phyloP scores from a whole-genome alignment of 2,888 invertebrate genomes.

The Phortica magna region DNA sequence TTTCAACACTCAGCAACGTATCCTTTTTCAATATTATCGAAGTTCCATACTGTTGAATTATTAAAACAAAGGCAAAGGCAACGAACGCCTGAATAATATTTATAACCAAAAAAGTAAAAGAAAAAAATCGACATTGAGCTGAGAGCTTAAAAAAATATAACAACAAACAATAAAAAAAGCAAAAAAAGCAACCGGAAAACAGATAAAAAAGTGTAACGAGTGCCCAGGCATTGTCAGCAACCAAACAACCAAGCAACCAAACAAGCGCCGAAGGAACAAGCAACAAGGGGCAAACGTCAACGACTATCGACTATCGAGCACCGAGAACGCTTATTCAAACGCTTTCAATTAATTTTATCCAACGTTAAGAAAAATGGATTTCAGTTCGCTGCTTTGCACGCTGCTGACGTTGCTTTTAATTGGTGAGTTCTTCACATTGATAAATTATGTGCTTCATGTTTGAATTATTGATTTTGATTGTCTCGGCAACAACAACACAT shows the following conservation, averaged over 20 bases:
- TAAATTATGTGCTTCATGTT: conserved; percentile 28
- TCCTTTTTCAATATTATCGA: conserved; percentile 1
- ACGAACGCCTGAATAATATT: conserved; percentile 22
- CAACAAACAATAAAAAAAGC: conserved; percentile 18
- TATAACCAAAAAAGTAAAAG: background rate
- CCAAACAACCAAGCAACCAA: conserved; percentile 21
- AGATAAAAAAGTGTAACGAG: background rate
- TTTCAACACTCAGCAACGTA: background rate
- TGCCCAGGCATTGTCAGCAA: conserved; percentile 23
- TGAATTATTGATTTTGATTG: conserved; percentile 24
- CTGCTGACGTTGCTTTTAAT: conserved; percentile 57
- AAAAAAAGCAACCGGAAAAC: background rate
- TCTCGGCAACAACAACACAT: conserved; percentile 45
- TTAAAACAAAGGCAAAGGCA: conserved; percentile 53
- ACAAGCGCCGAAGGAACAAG: conserved; percentile 1
- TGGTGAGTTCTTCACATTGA: conserved; percentile 56
- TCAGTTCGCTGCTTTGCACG: conserved; percentile 59
- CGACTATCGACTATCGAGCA: no score
- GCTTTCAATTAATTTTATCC: conserved; percentile 31
- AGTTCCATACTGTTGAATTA: conserved; percentile 47
- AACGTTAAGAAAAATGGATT: conserved; percentile 56
- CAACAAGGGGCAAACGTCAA: conserved; percentile 24
- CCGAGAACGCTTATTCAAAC: background rate
- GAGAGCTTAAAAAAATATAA: background rate
- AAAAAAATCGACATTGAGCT: background rate